Conservation (phyloP, 2,113 vertebrate genomes). For the Capreolus pygargus region DNA sequence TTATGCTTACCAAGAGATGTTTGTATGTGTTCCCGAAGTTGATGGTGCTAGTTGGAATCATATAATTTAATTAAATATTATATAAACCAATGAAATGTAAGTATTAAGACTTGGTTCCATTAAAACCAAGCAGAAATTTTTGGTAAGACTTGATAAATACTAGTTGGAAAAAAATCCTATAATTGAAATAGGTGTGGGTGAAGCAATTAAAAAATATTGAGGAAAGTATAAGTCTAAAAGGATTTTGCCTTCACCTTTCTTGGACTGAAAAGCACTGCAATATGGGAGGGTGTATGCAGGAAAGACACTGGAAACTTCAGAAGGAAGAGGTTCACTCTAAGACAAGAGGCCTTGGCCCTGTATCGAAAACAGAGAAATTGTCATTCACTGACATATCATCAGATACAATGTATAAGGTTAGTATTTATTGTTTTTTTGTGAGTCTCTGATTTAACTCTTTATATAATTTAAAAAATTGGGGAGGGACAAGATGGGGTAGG, state of each 20-base stretch:
- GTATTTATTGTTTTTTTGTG: background rate
- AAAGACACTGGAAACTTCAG: background rate
- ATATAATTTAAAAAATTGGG: background rate
- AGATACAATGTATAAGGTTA: background rate
- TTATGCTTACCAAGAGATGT: background rate
- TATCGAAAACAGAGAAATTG: background rate
- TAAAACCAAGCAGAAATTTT: background rate
- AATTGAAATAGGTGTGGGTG: background rate
- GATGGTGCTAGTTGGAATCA: slow-evolving; percentile 7
- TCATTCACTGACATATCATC: background rate
- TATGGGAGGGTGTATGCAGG: background rate
- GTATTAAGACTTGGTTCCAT: background rate
- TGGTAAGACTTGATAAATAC: slow-evolving; percentile 19
- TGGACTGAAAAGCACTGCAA: background rate
- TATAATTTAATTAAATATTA: background rate
- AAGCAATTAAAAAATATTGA: background rate
- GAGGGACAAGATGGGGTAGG: too few species aligned
- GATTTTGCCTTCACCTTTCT: background rate
- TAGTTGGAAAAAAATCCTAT: slow-evolving; percentile 14
- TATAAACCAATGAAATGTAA: slow-evolving; percentile 31
- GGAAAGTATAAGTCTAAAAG: background rate
- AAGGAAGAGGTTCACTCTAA: background rate
- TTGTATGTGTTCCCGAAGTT: slow-evolving; percentile 13
- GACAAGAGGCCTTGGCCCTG: background rate
- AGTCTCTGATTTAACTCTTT: background rate